phyloP scores from a whole-genome alignment of 2,113 vertebrate genomes.

The Sigmodon hispidus region DNA sequence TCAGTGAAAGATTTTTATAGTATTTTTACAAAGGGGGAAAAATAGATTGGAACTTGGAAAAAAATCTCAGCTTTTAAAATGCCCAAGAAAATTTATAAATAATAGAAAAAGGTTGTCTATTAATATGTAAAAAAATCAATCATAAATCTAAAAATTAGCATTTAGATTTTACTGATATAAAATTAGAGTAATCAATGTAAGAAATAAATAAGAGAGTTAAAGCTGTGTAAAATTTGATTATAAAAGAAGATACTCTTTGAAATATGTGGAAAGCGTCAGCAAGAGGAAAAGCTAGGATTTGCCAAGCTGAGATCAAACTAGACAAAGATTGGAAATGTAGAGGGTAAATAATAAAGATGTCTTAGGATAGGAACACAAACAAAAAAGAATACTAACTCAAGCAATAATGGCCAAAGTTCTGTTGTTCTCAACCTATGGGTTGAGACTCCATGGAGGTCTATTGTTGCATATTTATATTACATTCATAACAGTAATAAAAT shows the following conservation, averaged over 20 bases:
- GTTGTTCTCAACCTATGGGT: background rate
- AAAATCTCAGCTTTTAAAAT: background rate
- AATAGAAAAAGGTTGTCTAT: background rate
- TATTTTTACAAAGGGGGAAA: background rate
- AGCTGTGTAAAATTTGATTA: conserved; percentile 14
- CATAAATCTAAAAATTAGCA: background rate
- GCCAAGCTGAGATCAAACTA: background rate
- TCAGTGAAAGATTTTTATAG: background rate
- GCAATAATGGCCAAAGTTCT: background rate
- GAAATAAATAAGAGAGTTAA: background rate
- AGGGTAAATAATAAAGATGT: background rate
- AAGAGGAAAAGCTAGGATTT: background rate
- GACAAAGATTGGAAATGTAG: background rate
- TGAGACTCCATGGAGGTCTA: background rate
- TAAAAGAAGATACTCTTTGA: background rate
- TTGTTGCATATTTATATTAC: background rate
- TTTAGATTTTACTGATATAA: conserved; percentile 5
- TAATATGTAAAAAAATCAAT: background rate
- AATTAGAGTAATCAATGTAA: conserved; percentile 12
- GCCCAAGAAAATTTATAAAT: background rate
- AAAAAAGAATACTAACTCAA: background rate
- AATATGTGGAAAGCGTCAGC: background rate
- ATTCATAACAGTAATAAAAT: background rate
- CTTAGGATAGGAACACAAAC: background rate
- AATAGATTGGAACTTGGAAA: background rate